Base-by-base conservation (phyloP, 1,140 invertebrate species). In the Lasioglossum albipes region DNA sequence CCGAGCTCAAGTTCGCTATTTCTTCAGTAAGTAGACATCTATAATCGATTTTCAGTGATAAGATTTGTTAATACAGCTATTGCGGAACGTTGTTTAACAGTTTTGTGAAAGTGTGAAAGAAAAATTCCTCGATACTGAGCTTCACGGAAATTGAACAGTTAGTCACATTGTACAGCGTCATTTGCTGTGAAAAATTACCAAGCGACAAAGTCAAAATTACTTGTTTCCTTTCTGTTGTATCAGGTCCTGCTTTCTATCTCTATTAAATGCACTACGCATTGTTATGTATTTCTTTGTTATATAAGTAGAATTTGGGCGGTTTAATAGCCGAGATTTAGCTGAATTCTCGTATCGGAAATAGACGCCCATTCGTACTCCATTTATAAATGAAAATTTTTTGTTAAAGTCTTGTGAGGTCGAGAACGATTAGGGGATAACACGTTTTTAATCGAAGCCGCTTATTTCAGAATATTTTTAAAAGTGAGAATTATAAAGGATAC, bases 81-180 rank as follows among this genome's bases (percentile, higher is more conserved):
- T 16, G 0, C 9, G 6, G 9, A 7, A n/a, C 16, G 52, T 42
- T 12, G 54, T 31, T 13, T 57, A 16, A 3, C n/a, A 66, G 45
- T n/a, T 54, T 45, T 45, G 10, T 16, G 7, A 57, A 13, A 49
- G 45, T 54, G 45, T 36, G 0, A 59, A 45, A 1, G 20, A 36
- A 57, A 73, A 31, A 49, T 67, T 20, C 1, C 10, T 54, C 13
- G 7, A 59, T 74, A 79, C 57, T 49, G 45, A 42, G 13, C 1
- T 10, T 36, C 31, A 42, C n/a, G 31, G 27, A 79, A 66, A 79
- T 36, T 57, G 12, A 45, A 16, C n/a, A 49, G 45, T 62, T 70
- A 74, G 41, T 79, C 69, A 79, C 52, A 79, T 79, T 79, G 62
- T 22, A 74, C 27, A 52, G 77, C 77, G 71, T 79, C 77, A 22